Percentiles rank a stretch among this genome's conserved stretches.
phyloP scores from a whole-genome alignment of 2,113 vertebrate species.

The Catagonus wagneri region DNA sequence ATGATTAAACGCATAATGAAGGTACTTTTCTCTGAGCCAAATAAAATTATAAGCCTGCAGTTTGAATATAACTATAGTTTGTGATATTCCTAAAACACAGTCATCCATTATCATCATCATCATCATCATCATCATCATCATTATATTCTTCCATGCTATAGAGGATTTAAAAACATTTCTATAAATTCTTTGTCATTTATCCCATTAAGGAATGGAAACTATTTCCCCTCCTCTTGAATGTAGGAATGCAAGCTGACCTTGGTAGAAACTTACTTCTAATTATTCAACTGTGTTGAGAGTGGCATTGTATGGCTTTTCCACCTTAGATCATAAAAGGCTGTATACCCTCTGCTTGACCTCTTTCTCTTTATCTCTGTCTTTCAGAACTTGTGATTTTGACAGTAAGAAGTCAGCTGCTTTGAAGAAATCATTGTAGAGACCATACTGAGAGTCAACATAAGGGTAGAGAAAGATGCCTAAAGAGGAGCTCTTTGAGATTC shows the following conservation, averaged over 20 bases:
- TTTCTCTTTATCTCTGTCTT: neutral
- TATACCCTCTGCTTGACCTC: neutral
- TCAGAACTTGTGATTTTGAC: neutral
- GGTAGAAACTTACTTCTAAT: neutral
- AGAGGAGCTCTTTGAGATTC: neutral
- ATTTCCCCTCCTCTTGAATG: neutral
- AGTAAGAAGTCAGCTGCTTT: neutral
- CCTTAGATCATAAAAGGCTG: neutral
- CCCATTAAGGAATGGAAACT: neutral
- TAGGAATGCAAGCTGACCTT: neutral
- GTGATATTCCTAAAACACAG: neutral
- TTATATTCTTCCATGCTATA: neutral
- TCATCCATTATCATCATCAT: neutral
- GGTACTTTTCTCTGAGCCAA: neutral
- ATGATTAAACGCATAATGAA: neutral
- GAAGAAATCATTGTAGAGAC: neutral
- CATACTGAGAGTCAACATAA: too few relatives aligned
- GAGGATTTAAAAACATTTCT: neutral
- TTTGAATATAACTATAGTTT: neutral
- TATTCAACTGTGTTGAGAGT: neutral
- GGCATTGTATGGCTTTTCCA: neutral
- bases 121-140: neutral
- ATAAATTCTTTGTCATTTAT: neutral
- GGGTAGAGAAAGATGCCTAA: neutral
- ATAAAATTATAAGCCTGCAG: neutral